A percentile compares a stretch with the other conserved stretches of the same genome.
phyloP scores from a whole-genome alignment of 2,113 vertebrate genomes.

The Symphodus melops region DNA sequence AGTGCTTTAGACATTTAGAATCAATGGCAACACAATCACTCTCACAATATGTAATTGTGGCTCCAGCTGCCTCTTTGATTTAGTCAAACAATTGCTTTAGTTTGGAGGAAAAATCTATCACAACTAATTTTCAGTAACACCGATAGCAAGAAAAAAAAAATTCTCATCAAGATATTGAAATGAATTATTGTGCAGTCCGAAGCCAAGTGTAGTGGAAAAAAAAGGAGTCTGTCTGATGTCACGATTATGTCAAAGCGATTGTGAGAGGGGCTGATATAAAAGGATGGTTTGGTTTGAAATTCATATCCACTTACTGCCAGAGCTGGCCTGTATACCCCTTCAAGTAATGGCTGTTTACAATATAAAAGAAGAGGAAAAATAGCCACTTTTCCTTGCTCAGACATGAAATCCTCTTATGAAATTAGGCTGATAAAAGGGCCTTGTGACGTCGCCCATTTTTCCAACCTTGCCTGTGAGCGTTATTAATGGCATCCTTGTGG shows the following conservation, averaged over 20 bases:
- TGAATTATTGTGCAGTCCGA: constrained; percentile 58
- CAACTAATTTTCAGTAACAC: constrained; percentile 74
- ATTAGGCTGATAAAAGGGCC: constrained; percentile 83
- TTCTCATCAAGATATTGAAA: constrained; percentile 72
- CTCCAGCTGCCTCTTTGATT: constrained; percentile 78
- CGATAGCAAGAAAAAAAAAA: constrained; percentile 59
- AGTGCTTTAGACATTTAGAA: constrained; percentile 66
- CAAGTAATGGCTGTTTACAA: constrained; percentile 83
- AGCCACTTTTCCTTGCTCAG: constrained; percentile 75
- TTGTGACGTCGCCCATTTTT: constrained; percentile 80
- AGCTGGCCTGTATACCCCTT: constrained; percentile 70
- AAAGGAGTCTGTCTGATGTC: constrained; percentile 67
- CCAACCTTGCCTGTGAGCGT: constrained; percentile 83
- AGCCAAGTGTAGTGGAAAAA: constrained; percentile 47
- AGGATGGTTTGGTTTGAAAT: constrained; percentile 76
- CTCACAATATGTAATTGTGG: constrained; percentile 77
- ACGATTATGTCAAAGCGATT: constrained; percentile 72
- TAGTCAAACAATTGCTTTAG: constrained; percentile 76
- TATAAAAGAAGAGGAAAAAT: constrained; percentile 81
- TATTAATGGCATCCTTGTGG: constrained; percentile 85
- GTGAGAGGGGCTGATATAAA: constrained; percentile 76
- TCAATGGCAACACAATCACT: constrained; percentile 76
- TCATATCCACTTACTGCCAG: constrained; percentile 80
- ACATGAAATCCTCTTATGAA: constrained; percentile 80
- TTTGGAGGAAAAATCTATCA: constrained; percentile 67